Conservation (phyloP, 2,888 invertebrate genomes). For the Rosalia funebris region DNA sequence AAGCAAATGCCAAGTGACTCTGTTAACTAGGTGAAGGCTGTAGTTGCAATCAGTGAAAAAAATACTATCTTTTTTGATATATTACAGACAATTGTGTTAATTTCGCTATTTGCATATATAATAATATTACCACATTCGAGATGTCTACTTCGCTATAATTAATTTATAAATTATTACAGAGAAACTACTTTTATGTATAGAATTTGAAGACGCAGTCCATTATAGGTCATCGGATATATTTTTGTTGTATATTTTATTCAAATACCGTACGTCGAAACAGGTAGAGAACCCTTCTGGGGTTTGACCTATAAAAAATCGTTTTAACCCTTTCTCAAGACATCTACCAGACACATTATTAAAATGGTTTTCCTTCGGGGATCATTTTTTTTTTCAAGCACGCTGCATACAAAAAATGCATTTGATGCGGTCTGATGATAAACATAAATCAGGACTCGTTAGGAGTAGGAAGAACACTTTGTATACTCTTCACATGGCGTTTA, state of each 20-base stretch:
- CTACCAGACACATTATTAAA: constrained; percentile 31
- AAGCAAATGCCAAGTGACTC: constrained; percentile 24
- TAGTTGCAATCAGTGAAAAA: constrained; percentile 31
- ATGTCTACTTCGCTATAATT: neutral
- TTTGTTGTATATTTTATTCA: constrained; percentile 23
- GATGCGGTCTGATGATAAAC: constrained; percentile 19
- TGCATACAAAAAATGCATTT: constrained; percentile 20
- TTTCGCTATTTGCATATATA: constrained; percentile 25
- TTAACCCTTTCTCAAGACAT: constrained; percentile 27
- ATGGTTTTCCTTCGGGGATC: constrained; percentile 18
- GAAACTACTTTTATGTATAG: no score
- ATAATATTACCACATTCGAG: constrained; percentile 2
- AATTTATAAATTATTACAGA: constrained; percentile 1
- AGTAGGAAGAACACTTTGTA: neutral
- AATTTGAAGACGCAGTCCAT: no score
- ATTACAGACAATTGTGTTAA: constrained; percentile 34
- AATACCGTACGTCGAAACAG: constrained; percentile 24
- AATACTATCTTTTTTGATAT: constrained; percentile 36
- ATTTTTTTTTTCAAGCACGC: constrained; percentile 18
- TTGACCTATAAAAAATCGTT: constrained; percentile 34
- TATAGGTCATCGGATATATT: constrained; percentile 1
- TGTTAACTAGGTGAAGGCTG: constrained; percentile 37
- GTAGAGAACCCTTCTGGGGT: constrained; percentile 27
- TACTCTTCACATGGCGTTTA: neutral
- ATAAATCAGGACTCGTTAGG: constrained; percentile 13